Base-by-base conservation (phyloP, 1,140 invertebrate species). In the Coboldia fuscipes region DNA sequence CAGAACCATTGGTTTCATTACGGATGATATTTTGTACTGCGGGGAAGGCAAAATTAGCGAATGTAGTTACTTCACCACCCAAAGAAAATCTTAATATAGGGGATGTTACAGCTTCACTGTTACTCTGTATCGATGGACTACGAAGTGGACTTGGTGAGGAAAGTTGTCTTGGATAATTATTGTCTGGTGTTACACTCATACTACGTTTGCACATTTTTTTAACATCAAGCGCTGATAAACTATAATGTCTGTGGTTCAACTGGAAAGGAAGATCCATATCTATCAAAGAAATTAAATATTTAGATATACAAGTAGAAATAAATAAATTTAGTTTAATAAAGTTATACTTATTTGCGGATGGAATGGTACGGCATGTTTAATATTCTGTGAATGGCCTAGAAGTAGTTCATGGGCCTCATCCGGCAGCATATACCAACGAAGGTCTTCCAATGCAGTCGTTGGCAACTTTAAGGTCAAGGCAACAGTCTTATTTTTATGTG, bases 351-450 rank as follows among this genome's bases (percentile, higher is more conserved):
- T 51, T 54, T 36, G 23, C 1, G 75, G 75, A 49, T 73, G 68
- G 50, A 80, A 79, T 37, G 75, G 75, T 33, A 77, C 69, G 36
- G 68, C 65, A 41, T 76, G 72, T 51, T 76, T 75, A 1, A 78
- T 72, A 42, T 76, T 77, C 29, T 68, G 66, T 12, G 72, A 77
- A 41, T 72, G 66, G 13, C 73, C 74, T 1, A 76, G 56, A 0
- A 79, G 46, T 4, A 79, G 56, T 42, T 75, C 70, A 48, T 79
- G 76, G 3, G 75, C 76, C 52, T 79, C 75, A 42, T 69, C 68
- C 1, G 75, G 74, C 29, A 89, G 54, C 62, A 89, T 72, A 50
- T 88, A 90, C 84, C 84, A 90, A 34, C 82, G 58, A 10, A 88
- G 56, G 33, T 63, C 60, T 39, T 77, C 68, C 15, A 71, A 64